Percentiles rank a stretch among this genome's conserved stretches.
Evolutionary conservation across 2,113 vertebrate genomes (phyloP).

Genomic region (Xyrauchen texanus): DNA sequence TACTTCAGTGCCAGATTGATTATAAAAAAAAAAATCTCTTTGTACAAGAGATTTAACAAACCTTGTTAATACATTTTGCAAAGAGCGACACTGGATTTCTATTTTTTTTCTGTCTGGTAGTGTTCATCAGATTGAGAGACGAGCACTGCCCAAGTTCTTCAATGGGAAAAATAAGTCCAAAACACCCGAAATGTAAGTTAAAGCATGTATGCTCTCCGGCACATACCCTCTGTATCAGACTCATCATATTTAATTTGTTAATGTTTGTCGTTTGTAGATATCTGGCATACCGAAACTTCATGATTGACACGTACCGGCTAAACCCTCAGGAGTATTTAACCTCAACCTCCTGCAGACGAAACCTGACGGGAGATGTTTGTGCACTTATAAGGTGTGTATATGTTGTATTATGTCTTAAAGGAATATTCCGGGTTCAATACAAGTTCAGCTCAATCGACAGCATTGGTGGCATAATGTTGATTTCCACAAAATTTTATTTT

Average conservation of each 20-base stretch:
- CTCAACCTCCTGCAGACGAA: conserved; percentile 91
- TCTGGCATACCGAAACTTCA: conserved; percentile 97
- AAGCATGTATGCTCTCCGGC: background rate
- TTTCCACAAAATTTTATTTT: too few species aligned
- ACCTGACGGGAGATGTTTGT: conserved; percentile 94
- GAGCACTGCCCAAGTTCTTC: conserved; percentile 94
- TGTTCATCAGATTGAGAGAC: conserved; percentile 92
- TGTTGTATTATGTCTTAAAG: background rate
- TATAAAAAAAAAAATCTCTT: too few species aligned
- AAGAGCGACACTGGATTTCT: background rate
- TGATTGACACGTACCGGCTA: conserved; percentile 97
- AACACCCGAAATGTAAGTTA: conserved; percentile 93
- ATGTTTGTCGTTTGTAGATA: conserved; percentile 74
- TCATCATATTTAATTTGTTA: background rate
- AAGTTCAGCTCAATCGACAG: too few species aligned
- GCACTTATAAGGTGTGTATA: conserved; percentile 87
- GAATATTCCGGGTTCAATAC: too few species aligned
- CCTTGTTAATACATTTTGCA: background rate
- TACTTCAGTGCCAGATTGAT: too few species aligned
- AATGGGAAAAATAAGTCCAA: conserved; percentile 98
- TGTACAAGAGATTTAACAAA: too few species aligned
- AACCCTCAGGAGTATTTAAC: conserved; percentile 97
- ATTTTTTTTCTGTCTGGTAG: conserved; percentile 64
- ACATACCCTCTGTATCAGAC: background rate
- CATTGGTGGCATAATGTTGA: too few species aligned